Evolutionary conservation across 2,888 invertebrate genomes (phyloP), one percentile per base, ranked within the genome.

Genomic region (Leucophora obtusa): DNA sequence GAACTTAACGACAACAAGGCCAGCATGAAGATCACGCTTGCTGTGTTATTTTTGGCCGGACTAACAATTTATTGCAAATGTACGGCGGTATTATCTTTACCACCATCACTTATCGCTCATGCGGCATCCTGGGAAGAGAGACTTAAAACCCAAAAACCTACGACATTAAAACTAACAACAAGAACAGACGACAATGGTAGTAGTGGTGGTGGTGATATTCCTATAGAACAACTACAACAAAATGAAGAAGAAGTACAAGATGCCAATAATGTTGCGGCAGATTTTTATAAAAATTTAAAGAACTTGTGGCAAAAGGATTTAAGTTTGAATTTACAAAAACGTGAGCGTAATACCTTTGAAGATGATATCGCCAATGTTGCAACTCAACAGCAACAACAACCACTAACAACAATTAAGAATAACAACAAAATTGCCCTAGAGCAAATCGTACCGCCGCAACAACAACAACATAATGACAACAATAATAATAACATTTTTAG

Each of bases 41-140:
- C 85, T 79, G 85, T 88, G 86, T 85, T 88, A 83, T 74, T 83
- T 83, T 80, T 86, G 81, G 84, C 85, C 82, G 86, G 85, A 83
- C 82, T 87, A 83, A 87, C 88, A 85, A 88, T 88, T 87, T 88
- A 88, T 88, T 87, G 87, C 84, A 85, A 86, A 83, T 84, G 85
- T 81, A 84, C 82, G 85, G 84, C 85, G 79, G 87, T 86, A 77
- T 85, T 88, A 88, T 88, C 88, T 87, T 86, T 87, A 85, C 87
- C 88, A 87, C 88, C 87, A 88, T 88, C 88, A 87, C 85, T 87
- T 88, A 88, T 88, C 87, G 85, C 85, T 62, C 84, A 85, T 79
- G 85, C 85, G 85, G 87, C 86, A 86, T 86, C 87, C 86, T 86
- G 85, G 85, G 84, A 73, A 84, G 83, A 81, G 43, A 70, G 43